Conservation (phyloP, 2,888 invertebrate genomes). For the Stegana nigrithorax region DNA sequence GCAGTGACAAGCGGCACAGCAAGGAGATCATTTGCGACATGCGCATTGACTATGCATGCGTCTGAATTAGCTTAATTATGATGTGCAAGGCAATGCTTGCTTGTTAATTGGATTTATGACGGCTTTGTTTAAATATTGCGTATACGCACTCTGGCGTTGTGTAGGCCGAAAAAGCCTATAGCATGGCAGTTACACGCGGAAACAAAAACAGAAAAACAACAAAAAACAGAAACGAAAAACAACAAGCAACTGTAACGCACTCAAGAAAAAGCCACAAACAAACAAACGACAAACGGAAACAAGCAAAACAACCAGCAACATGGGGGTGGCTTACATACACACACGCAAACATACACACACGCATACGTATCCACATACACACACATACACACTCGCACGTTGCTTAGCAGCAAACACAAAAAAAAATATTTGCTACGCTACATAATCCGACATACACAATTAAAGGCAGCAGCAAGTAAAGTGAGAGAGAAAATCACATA, state of each 20-base stretch:
- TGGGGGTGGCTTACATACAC: not conserved
- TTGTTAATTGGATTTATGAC: constrained; percentile 56
- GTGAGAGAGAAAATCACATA: constrained; percentile 18
- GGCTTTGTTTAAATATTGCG: constrained; percentile 36
- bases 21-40: constrained; percentile 25
- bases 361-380: too few species aligned
- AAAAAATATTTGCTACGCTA: constrained; percentile 1
- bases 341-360: not conserved
- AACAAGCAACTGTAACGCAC: constrained; percentile 12
- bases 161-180: constrained; percentile 26
- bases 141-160: constrained; percentile 39
- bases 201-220: constrained; percentile 20
- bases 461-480: constrained; percentile 17
- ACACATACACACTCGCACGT: not conserved
- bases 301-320: constrained; percentile 31
- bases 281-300: not conserved
- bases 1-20: too few species aligned
- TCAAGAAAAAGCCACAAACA: constrained; percentile 43
- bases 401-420: not conserved
- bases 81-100: constrained; percentile 15
- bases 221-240: constrained; percentile 25
- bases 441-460: constrained; percentile 20
- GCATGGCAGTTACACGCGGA: constrained; percentile 15
- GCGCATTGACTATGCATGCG: constrained; percentile 37
- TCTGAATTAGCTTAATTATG: constrained; percentile 56